These are phyloP conservation scores for Tetrax tetrax DNA, from an alignment of 2,113 vertebrate species.

Conservation along the genomic window DNA sequence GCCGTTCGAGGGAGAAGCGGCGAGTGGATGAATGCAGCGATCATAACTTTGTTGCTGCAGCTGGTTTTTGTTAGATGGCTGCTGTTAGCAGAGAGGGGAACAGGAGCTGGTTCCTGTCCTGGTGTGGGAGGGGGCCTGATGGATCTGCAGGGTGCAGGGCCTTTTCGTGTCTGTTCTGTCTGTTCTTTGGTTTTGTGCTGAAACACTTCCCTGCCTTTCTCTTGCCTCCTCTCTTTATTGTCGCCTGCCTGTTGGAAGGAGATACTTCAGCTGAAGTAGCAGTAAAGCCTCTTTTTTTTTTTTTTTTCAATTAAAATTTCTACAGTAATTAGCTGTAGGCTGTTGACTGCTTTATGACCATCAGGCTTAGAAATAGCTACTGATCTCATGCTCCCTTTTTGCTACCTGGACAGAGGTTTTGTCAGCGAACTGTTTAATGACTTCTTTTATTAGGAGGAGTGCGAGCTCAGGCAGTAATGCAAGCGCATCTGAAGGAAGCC, in stretches of 20 bases:
- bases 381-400: neutral
- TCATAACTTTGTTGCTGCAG: constrained; percentile 5
- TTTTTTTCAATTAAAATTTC: neutral
- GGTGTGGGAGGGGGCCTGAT: neutral
- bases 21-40: neutral
- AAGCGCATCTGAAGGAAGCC: neutral
- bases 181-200: neutral
- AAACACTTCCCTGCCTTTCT: neutral
- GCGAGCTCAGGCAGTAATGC: neutral
- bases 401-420: neutral
- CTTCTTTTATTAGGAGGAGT: neutral
- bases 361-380: neutral
- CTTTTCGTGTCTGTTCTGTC: neutral
- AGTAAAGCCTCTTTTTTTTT: neutral
- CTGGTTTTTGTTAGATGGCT: neutral
- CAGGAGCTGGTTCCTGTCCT: neutral
- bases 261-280: neutral
- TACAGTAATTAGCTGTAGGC: neutral
- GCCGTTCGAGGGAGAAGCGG: neutral
- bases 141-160: neutral
- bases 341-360: neutral
- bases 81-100: neutral
- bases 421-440: neutral
- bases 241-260: neutral
- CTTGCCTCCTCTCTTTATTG: neutral